Base-by-base conservation (phyloP, 2,797 vertebrate species). In the Galago senegalensis region DNA sequence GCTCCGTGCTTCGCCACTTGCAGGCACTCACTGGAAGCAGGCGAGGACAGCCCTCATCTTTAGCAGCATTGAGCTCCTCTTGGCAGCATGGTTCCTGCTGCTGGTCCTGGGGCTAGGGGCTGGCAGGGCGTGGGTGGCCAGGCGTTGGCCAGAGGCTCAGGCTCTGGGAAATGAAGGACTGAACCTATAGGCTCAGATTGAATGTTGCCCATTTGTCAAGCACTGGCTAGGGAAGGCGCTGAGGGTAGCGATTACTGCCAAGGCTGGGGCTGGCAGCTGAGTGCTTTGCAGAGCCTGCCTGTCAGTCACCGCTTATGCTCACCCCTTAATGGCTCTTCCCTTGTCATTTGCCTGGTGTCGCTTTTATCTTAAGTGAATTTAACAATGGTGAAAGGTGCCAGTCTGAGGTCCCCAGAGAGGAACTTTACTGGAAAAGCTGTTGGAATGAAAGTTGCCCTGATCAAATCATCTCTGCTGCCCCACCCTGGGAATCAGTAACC, bases 361-460 rank as follows among this genome's bases (percentile, higher is more conserved):
- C 90, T 95, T 95, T 95, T 96, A 95, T 93, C 89, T 91, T 89
- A 94, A 96, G 88, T 93, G 90, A 92, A 60, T 93, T 96, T 88
- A 97, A 96, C 88, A 95, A 40, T 5, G 80, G 90, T 91, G 89
- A 97, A 95, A 93, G 82, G 89, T 92, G 95, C 87, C 89, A 70
- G 87, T 53, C 83, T 83, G 73, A 76, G 40, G 34, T 80, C 95
- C 77, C 92, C 72, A 46, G 92, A 95, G 94, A 91, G 40, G 18
- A 91, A 53, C n/a, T 67, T 88, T 80, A 60, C 87, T 5, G n/a
- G 79, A 87, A 97, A 40, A 96, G 70, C 46, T 40, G 29, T 58
- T 7, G 75, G 46, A 77, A n/a, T 90, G 81, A 53, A 92, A 43
- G 70, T 65, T 20, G 16, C 40, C 80, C 8, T 2, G 58, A 27